Evolutionary conservation across 2,888 invertebrate genomes (phyloP).

Genomic region (Hemistola chrysoprasaria): DNA sequence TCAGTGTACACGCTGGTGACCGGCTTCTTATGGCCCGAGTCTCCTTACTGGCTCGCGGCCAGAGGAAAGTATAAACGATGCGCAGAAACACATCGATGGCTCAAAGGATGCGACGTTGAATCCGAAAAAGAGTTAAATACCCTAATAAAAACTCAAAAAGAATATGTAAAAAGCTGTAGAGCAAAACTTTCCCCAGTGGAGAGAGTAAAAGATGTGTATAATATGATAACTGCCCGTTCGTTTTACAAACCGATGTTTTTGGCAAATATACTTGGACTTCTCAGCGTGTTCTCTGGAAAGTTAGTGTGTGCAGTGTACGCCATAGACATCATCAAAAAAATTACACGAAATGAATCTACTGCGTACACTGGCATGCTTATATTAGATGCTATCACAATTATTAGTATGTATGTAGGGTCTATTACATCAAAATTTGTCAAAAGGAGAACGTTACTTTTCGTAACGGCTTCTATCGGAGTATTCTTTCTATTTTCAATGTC

Average conservation of each 20-base stretch:
- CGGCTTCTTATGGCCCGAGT: conserved; percentile 38
- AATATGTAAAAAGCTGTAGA: no score
- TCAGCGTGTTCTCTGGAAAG: conserved; percentile 33
- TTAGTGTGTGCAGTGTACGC: conserved; percentile 44
- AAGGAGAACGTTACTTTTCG: conserved; percentile 37
- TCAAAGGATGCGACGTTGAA: conserved; percentile 40
- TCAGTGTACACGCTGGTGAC: conserved; percentile 24
- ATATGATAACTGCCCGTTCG: conserved; percentile 12
- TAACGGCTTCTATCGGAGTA: conserved; percentile 28
- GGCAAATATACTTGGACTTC: no score
- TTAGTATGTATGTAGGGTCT: conserved; percentile 41
- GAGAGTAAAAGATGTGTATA: no score
- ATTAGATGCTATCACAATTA: conserved; percentile 48
- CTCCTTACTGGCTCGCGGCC: conserved; percentile 50
- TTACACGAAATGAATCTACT: conserved; percentile 37
- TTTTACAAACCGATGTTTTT: conserved; percentile 42
- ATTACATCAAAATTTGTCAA: conserved; percentile 32
- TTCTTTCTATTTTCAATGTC: conserved; percentile 35
- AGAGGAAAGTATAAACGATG: conserved; percentile 42
- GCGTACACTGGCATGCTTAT: conserved; percentile 51
- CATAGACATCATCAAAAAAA: conserved; percentile 47
- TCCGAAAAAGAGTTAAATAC: conserved; percentile 41
- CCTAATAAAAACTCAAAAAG: conserved; percentile 34
- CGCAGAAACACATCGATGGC: conserved; percentile 36
- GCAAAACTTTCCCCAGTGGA: no score